Base-by-base conservation (phyloP, 2,113 vertebrate species). In the Pampusana beccarii region DNA sequence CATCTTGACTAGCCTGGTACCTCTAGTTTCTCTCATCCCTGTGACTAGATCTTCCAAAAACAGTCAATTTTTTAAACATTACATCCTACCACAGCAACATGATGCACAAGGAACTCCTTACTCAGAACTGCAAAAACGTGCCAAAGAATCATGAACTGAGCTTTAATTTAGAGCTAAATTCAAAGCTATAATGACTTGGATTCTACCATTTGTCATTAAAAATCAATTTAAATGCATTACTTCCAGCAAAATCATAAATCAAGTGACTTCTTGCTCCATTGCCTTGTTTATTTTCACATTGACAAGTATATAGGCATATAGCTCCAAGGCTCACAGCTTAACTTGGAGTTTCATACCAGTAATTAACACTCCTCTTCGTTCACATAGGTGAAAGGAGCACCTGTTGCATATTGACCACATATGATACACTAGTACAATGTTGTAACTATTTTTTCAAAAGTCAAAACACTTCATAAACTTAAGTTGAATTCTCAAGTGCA, bases 41-140 rank as follows among this genome's bases (percentile, higher is more conserved):
- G 9, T 26, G 16, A 75, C 2, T 85, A 80, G 25, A 88, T 92
- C 91, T 95, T 83, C 69, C 84, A 95, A 95, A 90, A 19, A 1
- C 46, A 93, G 62, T 5, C 83, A 92, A 67, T 75, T 91, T 94
- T 92, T 95, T 96, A 93, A 94, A 80, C 33, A 74, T 69, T 81
- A 83, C 28, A 36, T 94, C 60, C 28, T 75, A 92, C 65, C 86
- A 89, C 83, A 82, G 75, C 79, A 94, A 80, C 46, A 75, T 26
- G 57, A 96, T 67, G 80, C 69, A 83, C 38, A 87, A 86, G 36
- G 73, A 86, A 90, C 54, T 89, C 92, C 62, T 70, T 74, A 57
- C 54, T 58, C 31, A 62, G 46, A 96, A 54, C 31, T 61, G 23
- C 48, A 78, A 16, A 6, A 48, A 56, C 17, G 9, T 34, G 40